Conservation (phyloP, 2,797 vertebrate species). For the Anguilla anguilla region DNA sequence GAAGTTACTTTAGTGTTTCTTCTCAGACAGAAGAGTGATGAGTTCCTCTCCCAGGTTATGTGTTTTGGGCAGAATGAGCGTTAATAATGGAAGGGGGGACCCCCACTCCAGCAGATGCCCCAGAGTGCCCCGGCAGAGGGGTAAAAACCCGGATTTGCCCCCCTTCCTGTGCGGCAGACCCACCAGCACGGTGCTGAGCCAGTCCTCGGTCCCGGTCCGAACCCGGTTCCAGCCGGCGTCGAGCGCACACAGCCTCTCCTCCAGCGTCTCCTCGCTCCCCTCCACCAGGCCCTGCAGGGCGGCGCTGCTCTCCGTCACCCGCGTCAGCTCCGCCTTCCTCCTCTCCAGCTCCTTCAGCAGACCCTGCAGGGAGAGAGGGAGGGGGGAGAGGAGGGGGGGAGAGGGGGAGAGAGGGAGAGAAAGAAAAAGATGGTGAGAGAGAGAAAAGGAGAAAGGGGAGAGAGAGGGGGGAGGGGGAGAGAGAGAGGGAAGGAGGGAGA, state of each 20-base stretch:
- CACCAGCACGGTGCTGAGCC: constrained; percentile 90
- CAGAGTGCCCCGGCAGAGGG: background rate
- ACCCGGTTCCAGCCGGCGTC: constrained; percentile 86
- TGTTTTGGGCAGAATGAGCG: background rate
- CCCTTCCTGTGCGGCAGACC: constrained; percentile 43
- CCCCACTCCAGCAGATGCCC: background rate
- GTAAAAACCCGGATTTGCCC: background rate
- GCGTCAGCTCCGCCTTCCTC: constrained; percentile 81
- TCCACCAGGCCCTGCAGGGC: constrained; percentile 86
- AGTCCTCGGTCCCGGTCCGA: constrained; percentile 88
- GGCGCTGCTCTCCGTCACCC: constrained; percentile 83
- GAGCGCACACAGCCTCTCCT: constrained; percentile 83
- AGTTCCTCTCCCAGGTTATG: background rate
- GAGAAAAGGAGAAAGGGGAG: background rate
- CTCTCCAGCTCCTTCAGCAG: constrained; percentile 89
- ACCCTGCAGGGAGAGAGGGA: constrained; percentile 67
- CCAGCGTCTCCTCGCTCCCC: constrained; percentile 80
- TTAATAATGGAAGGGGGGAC: background rate
- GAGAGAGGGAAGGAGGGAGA: background rate
- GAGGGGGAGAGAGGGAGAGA: background rate
- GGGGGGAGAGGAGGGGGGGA: background rate
- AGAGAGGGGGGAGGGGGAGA: no score
- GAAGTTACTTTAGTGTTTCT: background rate
- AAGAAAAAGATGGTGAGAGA: no score
- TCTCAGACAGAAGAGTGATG: background rate